Evolutionary conservation across 1,140 invertebrate species (phyloP), one percentile per base, ranked within the genome.

Genomic region (Drosophila setifemur): DNA sequence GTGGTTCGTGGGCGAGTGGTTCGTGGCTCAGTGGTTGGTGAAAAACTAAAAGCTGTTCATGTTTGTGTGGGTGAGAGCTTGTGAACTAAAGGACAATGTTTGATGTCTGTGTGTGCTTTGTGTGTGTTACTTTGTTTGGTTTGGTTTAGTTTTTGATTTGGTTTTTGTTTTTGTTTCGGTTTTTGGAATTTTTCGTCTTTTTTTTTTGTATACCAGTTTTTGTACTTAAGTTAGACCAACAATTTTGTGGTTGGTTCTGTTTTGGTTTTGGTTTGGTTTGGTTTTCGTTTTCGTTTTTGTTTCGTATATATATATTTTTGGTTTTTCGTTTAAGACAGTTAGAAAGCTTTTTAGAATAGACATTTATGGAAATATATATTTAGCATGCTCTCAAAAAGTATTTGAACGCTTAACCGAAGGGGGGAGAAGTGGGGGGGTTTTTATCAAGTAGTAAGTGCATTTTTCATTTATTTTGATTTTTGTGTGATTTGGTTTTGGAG

Each of bases 331-430:
- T 53, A 61, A 42, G 67, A 63, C 68, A 71, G 66, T 60, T 71
- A 61, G 67, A 72, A 72, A 72, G 70, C 57, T 78, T 72, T 63
- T 88, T 87, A 88, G 79, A 73, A 85, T 88, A 88, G 85, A 88
- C 85, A 88, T 81, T 88, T 88, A 88, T 85, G 75, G 69, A 88
- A 88, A 81, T 88, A 83, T 83, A 85, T 85, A 85, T 85, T 85
- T 77, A 88, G 85, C 85, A 88, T 88, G 85, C 85, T 88, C 72
- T 88, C 85, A 88, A 88, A 88, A 88, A 87, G 79, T 88, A 85
- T 85, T 86, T 31, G 71, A 88, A 88, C 85, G 55, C 68, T 88
- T 83, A 88, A 88, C 73, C 79, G 78, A 85, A 70, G 58, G 58
- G 52, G 77, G 74, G 61, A 77, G 78, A 37, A 71, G 55, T 58